Evolutionary conservation across 1,140 invertebrate species (phyloP).

Genomic region (Drosophila erecta): DNA sequence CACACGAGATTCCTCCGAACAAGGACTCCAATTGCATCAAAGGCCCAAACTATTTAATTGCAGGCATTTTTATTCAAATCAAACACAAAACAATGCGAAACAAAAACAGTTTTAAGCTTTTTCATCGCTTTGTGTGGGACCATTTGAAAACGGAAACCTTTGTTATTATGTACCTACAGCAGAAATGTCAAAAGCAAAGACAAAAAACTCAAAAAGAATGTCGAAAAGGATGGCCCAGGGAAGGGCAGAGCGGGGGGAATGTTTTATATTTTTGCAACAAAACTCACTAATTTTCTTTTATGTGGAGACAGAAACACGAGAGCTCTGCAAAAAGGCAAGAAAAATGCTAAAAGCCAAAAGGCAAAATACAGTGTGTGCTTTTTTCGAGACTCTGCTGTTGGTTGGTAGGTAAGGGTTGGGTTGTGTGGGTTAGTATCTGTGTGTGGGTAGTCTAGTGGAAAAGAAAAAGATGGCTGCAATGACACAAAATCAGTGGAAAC

Average conservation of each 20-base stretch:
- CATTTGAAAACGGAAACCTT: slow-evolving; percentile 73
- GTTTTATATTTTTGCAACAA: slow-evolving; percentile 74
- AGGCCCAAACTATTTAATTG: slow-evolving; percentile 51
- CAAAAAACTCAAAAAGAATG: slow-evolving; percentile 41
- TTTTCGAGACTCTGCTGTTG: slow-evolving; percentile 12
- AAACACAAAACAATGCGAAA: slow-evolving; percentile 33
- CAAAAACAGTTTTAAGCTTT: slow-evolving; percentile 62
- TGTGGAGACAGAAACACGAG: slow-evolving; percentile 71
- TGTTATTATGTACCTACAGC: slow-evolving; percentile 69
- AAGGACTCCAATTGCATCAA: slow-evolving; percentile 40
- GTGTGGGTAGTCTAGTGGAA: slow-evolving; percentile 64
- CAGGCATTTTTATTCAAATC: slow-evolving; percentile 65
- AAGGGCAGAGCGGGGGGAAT: slow-evolving; percentile 31
- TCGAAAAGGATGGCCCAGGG: slow-evolving; percentile 20
- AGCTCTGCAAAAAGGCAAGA: slow-evolving; percentile 37
- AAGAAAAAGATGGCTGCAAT: slow-evolving; percentile 79
- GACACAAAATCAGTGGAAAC: slow-evolving; percentile 76
- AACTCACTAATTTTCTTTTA: slow-evolving; percentile 82
- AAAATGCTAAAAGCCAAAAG: slow-evolving; percentile 50
- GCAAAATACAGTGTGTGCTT: slow-evolving; percentile 40
- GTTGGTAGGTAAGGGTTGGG: neutral
- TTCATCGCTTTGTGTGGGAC: slow-evolving; percentile 44
- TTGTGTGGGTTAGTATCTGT: slow-evolving; percentile 28
- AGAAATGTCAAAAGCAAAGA: slow-evolving; percentile 52
- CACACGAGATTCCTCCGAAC: slow-evolving; percentile 30